Conservation (phyloP, 2,888 invertebrate genomes). For the Drosophila buzzatii region DNA sequence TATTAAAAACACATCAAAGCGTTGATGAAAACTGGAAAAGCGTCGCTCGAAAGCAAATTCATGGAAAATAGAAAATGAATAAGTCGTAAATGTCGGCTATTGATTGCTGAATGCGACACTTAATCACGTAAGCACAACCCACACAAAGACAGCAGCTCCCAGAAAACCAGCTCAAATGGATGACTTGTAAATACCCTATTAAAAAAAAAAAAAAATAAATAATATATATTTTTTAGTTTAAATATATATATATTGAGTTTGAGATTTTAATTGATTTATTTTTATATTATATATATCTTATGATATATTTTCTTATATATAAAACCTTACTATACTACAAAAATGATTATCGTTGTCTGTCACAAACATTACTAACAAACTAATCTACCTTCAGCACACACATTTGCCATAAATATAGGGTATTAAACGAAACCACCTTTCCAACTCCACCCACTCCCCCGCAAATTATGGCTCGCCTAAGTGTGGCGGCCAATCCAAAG, state of each 20-base stretch:
- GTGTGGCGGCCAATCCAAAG: slow-evolving; percentile 26
- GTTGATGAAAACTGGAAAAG: slow-evolving; percentile 57
- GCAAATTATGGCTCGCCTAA: neutral
- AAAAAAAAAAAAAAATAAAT: neutral
- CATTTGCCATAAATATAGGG: neutral
- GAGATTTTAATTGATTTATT: too few relatives aligned
- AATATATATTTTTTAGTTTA: too few relatives aligned
- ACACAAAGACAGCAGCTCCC: slow-evolving; percentile 21
- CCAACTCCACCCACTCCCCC: slow-evolving; percentile 3
- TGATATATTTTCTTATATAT: too few relatives aligned
- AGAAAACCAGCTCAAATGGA: neutral
- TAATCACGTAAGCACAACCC: slow-evolving; percentile 58
- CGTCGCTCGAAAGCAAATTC: slow-evolving; percentile 43
- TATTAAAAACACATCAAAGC: slow-evolving; percentile 3
- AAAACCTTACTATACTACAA: too few relatives aligned
- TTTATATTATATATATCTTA: too few relatives aligned
- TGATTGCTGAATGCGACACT: slow-evolving; percentile 55
- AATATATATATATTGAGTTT: too few relatives aligned
- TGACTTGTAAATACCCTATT: neutral
- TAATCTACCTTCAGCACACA: neutral
- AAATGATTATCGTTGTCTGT: neutral
- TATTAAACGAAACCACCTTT: slow-evolving; percentile 12
- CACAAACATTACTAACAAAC: neutral
- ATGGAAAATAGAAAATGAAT: slow-evolving; percentile 48
- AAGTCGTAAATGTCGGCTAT: slow-evolving; percentile 40